Base-by-base conservation (phyloP, 1,140 invertebrate genomes). In the Monomorium pharaonis region DNA sequence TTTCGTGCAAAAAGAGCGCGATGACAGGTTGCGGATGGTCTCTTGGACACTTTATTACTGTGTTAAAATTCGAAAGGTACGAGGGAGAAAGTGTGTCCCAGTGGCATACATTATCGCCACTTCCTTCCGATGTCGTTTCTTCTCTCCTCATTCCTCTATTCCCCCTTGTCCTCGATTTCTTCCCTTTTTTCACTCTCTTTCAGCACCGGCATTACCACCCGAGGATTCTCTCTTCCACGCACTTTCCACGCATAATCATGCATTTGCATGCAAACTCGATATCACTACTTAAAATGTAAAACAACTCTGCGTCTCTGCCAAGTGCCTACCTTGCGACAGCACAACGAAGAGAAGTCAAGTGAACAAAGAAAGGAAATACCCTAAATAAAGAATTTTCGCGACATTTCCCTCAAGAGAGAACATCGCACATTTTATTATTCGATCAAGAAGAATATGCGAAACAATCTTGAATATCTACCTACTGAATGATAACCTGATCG, bases 201-300 rank as follows among this genome's bases (percentile, higher is more conserved):
- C 86, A 72, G 18, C 37, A 30, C 16, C n/a, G 33, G 58, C 49
- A 78, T 86, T 84, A 54, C 69, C 85, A 14, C 49, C 24, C 84
- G 56, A 54, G 58, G 54, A 58, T 77, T 70, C 88, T 78, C 63
- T 58, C 60, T 88, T 84, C 54, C 63, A 72, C 42, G 27, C 62
- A 78, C 54, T 86, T 85, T 89, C 72, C 89, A 85, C 91, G 90
- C 88, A 93, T 94, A 94, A 95, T 94, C 92, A 92, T 92, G 89
- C 87, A 95, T 95, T 95, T 94, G 92, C 94, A 95, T 94, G 93
- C 93, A 95, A 95, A 94, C 92, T 94, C 92, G 93, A 95, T 94
- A 94, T 95, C 92, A 94, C 93, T 94, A 93, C 94, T 94, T 94
- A 95, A 94, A 94, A 95, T 95, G 94, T 94, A 94, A 94, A 94